Evolutionary conservation across 2,888 invertebrate genomes (phyloP), one percentile per base, ranked within the genome.

Genomic region (Eutolmus rufibarbis): DNA sequence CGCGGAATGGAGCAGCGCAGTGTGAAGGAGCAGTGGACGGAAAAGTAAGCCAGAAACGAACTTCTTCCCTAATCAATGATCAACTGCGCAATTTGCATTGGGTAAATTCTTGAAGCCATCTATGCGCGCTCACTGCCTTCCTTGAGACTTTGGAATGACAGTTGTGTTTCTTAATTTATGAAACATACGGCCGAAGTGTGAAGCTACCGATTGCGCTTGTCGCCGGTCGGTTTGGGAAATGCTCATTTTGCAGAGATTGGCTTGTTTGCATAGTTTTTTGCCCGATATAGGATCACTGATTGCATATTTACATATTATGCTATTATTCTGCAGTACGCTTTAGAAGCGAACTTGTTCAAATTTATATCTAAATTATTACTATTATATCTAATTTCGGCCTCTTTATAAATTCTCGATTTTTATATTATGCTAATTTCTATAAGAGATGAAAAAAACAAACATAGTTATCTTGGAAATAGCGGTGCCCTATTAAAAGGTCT

Each of bases 21-120:
- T 79, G 46, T 46, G 43, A 79, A 79, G 51, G 51, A 79, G 51
- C 82, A 40, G 1, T 34, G 76, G 37, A 40, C 76, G 34, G 76
- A 34, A 76, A 76, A 76, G 40, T 40, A 76, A 76, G 40, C 76
- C 76, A 76, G 76, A 34, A 82, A 82, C 82, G 57, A 66, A 82
- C 34, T 82, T 82, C 82, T 82, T 82, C 82, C 57, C 19, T 82
- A 82, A 82, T 82, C 82, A 82, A 57, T 57, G 82, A 82, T 82
- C 82, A 82, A 56, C 57, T 57, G 66, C 51, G 82, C 82, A 82
- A 82, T 82, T 82, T 82, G 82, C 82, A 82, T 82, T 82, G 82
- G 56, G 82, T 82, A 82, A 82, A 82, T 82, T 46, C 82, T 82
- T 56, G 34, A 66, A 66, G 40, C 66, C 56, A 82, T 34, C 82